Conservation (phyloP, 2,888 invertebrate genomes). For the Acanthosoma haemorrhoidale region DNA sequence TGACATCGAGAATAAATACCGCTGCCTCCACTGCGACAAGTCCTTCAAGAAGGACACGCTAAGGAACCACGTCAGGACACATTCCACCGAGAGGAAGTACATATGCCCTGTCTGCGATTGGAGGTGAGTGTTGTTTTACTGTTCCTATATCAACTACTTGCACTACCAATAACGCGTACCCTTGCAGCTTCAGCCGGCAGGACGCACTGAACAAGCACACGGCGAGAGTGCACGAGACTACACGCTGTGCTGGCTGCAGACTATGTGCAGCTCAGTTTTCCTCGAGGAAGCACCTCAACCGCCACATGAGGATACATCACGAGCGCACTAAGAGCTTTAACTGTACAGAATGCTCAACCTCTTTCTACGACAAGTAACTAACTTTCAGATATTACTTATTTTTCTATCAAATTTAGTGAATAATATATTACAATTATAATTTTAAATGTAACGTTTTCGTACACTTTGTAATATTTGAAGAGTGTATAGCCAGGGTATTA, state of each 20-base stretch:
- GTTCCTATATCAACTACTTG: neutral
- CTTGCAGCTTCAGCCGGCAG: conserved; percentile 58
- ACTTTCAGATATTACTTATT: neutral
- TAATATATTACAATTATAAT: too few species aligned
- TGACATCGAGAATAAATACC: conserved; percentile 49
- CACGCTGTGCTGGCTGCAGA: conserved; percentile 5
- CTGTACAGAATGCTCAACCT: conserved; percentile 46
- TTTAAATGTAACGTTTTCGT: too few species aligned
- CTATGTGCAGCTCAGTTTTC: conserved; percentile 21
- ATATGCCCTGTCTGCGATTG: conserved; percentile 55
- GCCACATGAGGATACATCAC: conserved; percentile 35
- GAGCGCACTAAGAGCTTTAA: conserved; percentile 41
- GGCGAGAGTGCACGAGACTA: conserved; percentile 49
- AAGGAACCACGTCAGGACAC: conserved; percentile 63
- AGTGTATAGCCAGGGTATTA: too few species aligned
- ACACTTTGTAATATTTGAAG: too few species aligned
- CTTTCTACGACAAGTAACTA: conserved; percentile 49
- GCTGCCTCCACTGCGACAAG: conserved; percentile 64
- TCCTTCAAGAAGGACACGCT: conserved; percentile 60
- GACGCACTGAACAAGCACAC: conserved; percentile 61
- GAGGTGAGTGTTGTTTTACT: conserved; percentile 2
- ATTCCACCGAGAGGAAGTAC: conserved; percentile 69
- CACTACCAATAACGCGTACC: neutral
- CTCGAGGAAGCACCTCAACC: conserved; percentile 11
- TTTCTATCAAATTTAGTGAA: too few species aligned